phyloP scores from a whole-genome alignment of 1,140 invertebrate species.

The Penaeus indicus region DNA sequence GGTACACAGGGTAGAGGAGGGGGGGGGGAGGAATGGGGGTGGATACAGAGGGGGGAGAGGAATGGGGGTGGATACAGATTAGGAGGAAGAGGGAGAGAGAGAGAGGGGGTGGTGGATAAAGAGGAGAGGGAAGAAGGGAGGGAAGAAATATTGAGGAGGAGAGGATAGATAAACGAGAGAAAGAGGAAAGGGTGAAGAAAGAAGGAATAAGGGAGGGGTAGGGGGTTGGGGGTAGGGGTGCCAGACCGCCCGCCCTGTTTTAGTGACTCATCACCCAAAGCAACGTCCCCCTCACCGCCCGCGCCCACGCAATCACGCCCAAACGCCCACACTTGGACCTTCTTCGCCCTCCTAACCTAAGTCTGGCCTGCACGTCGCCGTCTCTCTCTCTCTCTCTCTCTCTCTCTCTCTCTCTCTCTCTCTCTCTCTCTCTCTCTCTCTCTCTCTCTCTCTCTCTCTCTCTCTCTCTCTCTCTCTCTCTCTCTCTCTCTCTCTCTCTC shows the following conservation, averaged over 20 bases:
- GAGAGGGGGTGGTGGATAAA: background rate
- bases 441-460: too few relatives aligned
- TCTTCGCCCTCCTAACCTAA: background rate
- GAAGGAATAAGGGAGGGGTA: background rate
- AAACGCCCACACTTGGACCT: constrained; percentile 2
- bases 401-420: too few relatives aligned
- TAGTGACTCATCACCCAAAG: background rate
- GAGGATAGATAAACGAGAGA: background rate
- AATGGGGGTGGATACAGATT: background rate
- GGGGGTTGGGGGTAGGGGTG: background rate
- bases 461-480: too few relatives aligned
- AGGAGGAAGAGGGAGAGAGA: background rate
- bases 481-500: too few relatives aligned
- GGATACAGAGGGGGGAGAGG: background rate
- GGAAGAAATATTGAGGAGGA: background rate
- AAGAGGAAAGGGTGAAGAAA: background rate
- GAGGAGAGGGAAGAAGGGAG: background rate
- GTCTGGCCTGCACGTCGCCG: too few relatives aligned
- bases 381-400: too few relatives aligned
- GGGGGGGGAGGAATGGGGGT: background rate
- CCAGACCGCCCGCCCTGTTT: background rate
- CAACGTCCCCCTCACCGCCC: background rate
- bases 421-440: too few relatives aligned
- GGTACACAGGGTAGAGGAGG: background rate
- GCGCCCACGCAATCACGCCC: background rate